Evolutionary conservation across 2,888 invertebrate species (phyloP).

Genomic region (Dione vanillae): DNA sequence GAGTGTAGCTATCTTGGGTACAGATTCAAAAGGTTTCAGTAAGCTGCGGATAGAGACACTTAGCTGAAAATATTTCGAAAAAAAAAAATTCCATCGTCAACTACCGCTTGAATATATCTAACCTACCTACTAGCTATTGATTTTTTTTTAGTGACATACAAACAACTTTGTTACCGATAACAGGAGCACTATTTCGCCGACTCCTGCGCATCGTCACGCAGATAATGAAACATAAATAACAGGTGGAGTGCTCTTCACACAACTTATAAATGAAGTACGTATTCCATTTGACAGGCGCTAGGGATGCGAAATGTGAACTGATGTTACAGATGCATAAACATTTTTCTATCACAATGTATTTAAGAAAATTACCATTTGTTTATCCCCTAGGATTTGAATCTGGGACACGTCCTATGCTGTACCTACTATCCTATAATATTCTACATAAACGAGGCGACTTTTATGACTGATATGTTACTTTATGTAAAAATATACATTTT

Average conservation of each 20-base stretch:
- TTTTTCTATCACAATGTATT: too few relatives aligned
- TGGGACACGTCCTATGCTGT: too few relatives aligned
- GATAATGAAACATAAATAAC: conserved; percentile 69
- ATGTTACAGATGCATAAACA: too few relatives aligned
- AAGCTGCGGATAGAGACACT: too few relatives aligned
- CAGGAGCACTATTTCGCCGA: conserved; percentile 70
- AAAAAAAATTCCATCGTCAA: background rate
- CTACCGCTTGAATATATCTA: background rate
- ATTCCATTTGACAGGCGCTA: conserved; percentile 59
- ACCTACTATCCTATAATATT: too few relatives aligned
- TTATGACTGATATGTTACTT: too few relatives aligned
- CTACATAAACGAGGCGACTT: too few relatives aligned
- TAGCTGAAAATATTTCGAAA: background rate
- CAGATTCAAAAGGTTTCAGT: too few relatives aligned
- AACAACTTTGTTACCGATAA: conserved; percentile 43
- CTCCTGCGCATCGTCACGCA: conserved; percentile 71
- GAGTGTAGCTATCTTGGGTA: too few relatives aligned
- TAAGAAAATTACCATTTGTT: too few relatives aligned
- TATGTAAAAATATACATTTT: too few relatives aligned
- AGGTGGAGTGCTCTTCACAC: conserved; percentile 72
- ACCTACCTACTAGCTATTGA: background rate
- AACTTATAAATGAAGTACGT: conserved; percentile 59
- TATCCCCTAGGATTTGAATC: too few relatives aligned
- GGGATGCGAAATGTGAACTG: conserved; percentile 35
- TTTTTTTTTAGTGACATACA: conserved; percentile 20